A percentile compares a stretch with the other conserved stretches of the same genome.
These are phyloP conservation scores for Leistus spinibarbis DNA, from an alignment of 2,888 invertebrate species.

Conservation along the genomic window DNA sequence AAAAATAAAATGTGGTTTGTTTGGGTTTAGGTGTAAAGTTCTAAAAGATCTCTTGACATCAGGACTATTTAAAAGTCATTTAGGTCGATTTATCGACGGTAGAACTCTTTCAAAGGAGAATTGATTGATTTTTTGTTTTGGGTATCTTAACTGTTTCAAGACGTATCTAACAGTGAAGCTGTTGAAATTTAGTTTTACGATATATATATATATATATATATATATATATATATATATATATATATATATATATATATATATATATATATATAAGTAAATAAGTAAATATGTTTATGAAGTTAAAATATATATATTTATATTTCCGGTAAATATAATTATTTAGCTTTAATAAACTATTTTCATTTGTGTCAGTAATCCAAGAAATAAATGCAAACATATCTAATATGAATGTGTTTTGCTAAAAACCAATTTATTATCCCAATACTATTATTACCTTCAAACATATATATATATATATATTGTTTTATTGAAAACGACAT, in stretches of 20 bases:
- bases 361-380: too few species aligned
- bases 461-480: too few species aligned
- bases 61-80: slow-evolving; percentile 1
- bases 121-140: background rate
- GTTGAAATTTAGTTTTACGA: background rate
- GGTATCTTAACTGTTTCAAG: background rate
- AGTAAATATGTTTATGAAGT: too few species aligned
- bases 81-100: background rate
- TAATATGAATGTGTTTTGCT: too few species aligned
- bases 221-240: too few species aligned
- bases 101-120: background rate
- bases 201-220: too few species aligned
- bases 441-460: background rate
- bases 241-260: too few species aligned
- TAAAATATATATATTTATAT: too few species aligned
- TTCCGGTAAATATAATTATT: too few species aligned
- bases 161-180: background rate
- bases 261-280: too few species aligned
- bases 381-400: too few species aligned
- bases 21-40: background rate
- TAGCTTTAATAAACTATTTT: too few species aligned
- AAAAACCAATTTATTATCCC: background rate
- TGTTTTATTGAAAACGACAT: background rate
- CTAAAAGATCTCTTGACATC: background rate
- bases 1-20: background rate